Evolutionary conservation across 37 sponge, comb jelly and placozoan genomes (phyloP).

Genomic region (Hexactinellida sp.): DNA sequence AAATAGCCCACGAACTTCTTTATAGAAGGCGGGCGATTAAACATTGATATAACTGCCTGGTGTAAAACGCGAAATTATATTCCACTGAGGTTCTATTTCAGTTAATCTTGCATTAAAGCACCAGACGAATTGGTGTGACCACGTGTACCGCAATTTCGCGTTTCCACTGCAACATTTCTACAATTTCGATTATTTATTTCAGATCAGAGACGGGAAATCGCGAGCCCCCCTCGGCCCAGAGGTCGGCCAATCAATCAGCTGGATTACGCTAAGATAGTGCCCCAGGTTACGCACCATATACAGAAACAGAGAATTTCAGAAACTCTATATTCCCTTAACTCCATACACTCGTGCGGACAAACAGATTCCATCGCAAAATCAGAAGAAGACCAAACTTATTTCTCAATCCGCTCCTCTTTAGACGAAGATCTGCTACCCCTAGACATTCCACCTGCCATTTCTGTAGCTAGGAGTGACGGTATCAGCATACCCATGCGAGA

Average conservation of each 20-base stretch:
- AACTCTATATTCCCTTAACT: not conserved
- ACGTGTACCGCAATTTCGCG: no score
- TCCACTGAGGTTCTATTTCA: no score
- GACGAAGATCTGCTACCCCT: not conserved
- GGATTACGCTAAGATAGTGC: not conserved
- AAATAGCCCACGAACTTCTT: no score
- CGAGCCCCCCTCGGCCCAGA: not conserved
- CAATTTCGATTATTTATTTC: no score
- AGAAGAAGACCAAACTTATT: not conserved
- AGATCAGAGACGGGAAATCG: not conserved
- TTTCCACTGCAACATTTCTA: no score
- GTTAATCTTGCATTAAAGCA: no score
- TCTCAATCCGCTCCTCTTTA: not conserved
- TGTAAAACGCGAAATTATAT: no score
- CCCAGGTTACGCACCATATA: not conserved
- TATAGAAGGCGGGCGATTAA: no score
- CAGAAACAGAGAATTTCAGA: not conserved
- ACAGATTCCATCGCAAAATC: not conserved
- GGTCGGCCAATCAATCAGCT: not conserved
- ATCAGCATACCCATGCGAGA: not conserved
- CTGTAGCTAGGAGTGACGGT: slow-evolving; percentile 1
- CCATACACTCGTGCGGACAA: not conserved
- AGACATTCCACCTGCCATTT: not conserved
- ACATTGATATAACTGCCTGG: no score
- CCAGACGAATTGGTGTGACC: no score